A percentile compares a stretch with the other conserved stretches of the same genome.
Conservation (phyloP, 2,797 vertebrate species). For the Spinus olivaceus region DNA sequence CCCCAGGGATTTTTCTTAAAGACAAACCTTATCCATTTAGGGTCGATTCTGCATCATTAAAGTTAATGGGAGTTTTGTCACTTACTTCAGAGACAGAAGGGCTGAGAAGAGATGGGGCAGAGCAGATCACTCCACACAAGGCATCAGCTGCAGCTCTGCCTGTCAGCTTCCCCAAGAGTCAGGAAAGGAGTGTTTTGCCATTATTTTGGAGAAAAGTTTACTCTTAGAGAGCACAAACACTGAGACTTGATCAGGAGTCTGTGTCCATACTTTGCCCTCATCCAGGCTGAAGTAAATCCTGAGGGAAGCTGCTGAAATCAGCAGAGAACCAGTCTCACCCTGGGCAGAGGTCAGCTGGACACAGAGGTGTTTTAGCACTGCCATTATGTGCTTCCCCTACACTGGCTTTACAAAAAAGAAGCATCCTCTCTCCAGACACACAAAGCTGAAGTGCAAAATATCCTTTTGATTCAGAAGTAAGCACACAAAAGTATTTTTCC, state of each 20-base stretch:
- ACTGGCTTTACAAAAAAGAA: neutral
- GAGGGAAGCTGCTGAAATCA: neutral
- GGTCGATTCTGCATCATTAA: neutral
- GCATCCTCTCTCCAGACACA: neutral
- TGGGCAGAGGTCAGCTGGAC: neutral
- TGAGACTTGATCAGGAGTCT: neutral
- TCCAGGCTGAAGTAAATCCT: neutral
- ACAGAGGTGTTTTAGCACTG: neutral
- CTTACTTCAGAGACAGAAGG: neutral
- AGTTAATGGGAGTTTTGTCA: conserved; percentile 13
- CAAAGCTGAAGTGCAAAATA: neutral
- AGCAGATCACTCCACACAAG: neutral
- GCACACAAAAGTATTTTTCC: neutral
- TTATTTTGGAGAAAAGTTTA: neutral
- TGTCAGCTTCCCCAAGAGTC: neutral
- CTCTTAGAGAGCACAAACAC: neutral
- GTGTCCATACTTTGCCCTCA: neutral
- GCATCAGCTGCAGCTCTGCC: neutral
- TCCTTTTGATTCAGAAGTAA: neutral
- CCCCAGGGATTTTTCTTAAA: conserved; percentile 31
- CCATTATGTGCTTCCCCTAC: neutral
- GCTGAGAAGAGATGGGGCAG: neutral
- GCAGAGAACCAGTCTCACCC: neutral
- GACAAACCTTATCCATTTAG: conserved; percentile 1
- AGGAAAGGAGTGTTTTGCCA: neutral